phyloP scores from a whole-genome alignment of 2,113 vertebrate species.

The Anser brachyrhynchus region DNA sequence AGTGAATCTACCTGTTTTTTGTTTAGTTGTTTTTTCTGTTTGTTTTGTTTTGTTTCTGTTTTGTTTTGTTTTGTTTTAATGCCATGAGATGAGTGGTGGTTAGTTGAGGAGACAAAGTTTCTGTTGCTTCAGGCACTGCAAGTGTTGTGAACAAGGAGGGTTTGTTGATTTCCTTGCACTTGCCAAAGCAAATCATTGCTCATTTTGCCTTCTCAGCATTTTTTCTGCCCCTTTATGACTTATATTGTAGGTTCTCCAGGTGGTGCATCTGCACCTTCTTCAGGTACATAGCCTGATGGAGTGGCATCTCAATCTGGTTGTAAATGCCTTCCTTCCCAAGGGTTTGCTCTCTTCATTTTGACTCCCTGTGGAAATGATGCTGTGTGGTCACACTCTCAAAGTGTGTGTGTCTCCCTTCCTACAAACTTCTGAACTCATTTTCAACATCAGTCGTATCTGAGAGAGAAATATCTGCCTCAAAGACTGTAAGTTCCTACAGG shows the following conservation, averaged over 20 bases:
- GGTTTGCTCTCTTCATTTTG: neutral
- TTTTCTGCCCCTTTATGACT: neutral
- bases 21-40: neutral
- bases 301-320: neutral
- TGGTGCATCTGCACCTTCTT: neutral
- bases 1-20: neutral
- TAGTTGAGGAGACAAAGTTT: neutral
- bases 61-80: neutral
- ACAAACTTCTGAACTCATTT: neutral
- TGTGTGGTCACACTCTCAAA: neutral
- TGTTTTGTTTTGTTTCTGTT: no score
- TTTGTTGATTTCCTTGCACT: neutral
- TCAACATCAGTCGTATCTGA: neutral
- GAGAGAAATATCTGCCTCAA: neutral
- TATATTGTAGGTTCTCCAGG: neutral
- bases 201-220: neutral
- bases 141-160: neutral
- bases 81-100: no score
- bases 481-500: neutral
- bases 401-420: rapidly evolving
- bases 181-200: neutral
- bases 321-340: neutral
- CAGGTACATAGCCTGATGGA: neutral
- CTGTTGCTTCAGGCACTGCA: neutral
- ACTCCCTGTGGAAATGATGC: neutral